Base-by-base conservation (phyloP, 2,888 invertebrate genomes). In the Lathronympha strigana region DNA sequence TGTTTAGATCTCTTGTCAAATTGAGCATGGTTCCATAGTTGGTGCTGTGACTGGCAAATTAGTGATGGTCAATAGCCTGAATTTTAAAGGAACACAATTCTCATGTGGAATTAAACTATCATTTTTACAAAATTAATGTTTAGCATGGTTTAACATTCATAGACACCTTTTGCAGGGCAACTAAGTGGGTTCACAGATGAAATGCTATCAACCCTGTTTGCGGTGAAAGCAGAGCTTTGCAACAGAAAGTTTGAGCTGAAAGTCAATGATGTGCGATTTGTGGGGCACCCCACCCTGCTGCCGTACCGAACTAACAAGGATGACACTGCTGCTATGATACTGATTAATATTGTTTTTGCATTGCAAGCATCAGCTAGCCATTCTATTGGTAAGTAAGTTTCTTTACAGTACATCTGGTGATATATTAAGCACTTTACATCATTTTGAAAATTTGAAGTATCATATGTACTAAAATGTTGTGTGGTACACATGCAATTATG, bases 201-300 rank as follows among this genome's bases (percentile, higher is more conserved):
- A 88, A 97, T 96, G 71, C 83, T 98, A 8, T 97, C 97, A 9
- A 97, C 97, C 1, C 86, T 98, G 43, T 97, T 98, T 87, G 98
- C 98, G 5, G 98, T 98, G 0, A 98, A 98, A 81, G 94, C 95
- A 9, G 97, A 97, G 76, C 87, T 98, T 19, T 98, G 97, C 80
- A 97, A 97, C 78, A 93, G 95, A 69, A 98, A 98, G 82, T 98
- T 99, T 90, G 98, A 98, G 83, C 90, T 98, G 0, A 98, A 98
- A 93, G 96, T 99, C 0, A 98, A 99, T 87, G 98, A 98, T 93
- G 97, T 98, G 0, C 93, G 98, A 49, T 99, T 99, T 90, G 97
- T 99, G 11, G 98, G 98, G 0, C 98, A 98, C 86, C 98, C 99
- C 0, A 97, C 97, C 1, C 85, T 96, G 25, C 93, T 97, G 57